Base-by-base conservation (phyloP, 2,113 vertebrate species). In the Brachypodius melanocephalos region DNA sequence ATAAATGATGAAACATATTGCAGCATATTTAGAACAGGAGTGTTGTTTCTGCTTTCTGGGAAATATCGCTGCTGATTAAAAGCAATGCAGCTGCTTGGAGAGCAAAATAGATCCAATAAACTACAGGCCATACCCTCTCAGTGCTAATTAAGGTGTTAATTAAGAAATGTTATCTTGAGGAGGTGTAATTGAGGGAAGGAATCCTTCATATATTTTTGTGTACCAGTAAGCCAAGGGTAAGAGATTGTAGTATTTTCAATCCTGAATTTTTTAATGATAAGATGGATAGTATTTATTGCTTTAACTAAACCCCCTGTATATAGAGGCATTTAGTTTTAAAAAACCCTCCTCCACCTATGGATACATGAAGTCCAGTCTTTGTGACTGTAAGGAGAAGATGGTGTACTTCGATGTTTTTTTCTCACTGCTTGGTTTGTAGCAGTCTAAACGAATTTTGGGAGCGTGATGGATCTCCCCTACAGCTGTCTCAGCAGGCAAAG, bases 101-200 rank as follows among this genome's bases (percentile, higher is more conserved):
- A 93, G 81, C 4, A 28, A 91, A 95, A 95, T 34, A 95, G 89
- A 92, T 86, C 69, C 86, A 92, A 95, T 93, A 89, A 95, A 89
- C 83, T 89, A 91, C 58, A 93, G 89, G 78, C 74, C 91, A 88
- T 93, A 92, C 46, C 87, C 84, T 95, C 93, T 88, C 82, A 82
- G 80, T 91, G 92, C 85, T 97, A 95, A 96, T 96, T 96, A 96
- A 96, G 75, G 94, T 95, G 85, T 96, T 96, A 97, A 97, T 95
- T 93, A 96, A 94, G 88, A 94, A 96, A 88, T 74, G 82, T 86
- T 97, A 92, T 92, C 79, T 95, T 83, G 75, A 94, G 62, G 74
- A 89, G 54, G 55, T 55, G 46, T 90, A 63, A n/a, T 80, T 69
- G 48, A 88, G 58, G 43, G 54, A 83, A 17, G 28, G 48, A 88